Base-by-base conservation (phyloP, 2,797 vertebrate genomes). In the Hemibagrus guttatus region DNA sequence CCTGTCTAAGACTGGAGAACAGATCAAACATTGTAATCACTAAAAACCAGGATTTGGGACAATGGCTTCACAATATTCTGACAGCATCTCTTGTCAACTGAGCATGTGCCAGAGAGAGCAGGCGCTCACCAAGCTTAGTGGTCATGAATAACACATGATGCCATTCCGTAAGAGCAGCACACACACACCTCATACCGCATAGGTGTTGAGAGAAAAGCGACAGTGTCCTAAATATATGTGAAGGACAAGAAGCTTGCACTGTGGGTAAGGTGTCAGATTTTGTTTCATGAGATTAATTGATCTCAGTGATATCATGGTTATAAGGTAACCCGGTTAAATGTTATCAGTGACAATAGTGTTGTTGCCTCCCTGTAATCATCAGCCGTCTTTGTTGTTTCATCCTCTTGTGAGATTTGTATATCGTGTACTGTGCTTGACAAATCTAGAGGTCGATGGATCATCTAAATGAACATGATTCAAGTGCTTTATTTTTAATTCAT, bases 131-230 rank as follows among this genome's bases (percentile, higher is more conserved):
- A 56, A 84, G 81, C 79, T 71, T 87, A 75, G 64, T 81, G 63
- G 49, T 85, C 87, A 87, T 91, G 83, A 89, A 91, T 90, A 90
- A 89, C 87, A 80, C 84, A 87, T 83, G 81, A 87, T 82, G 78
- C 84, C 84, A 85, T 86, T 83, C 85, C 13, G 21, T 78, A 80
- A 74, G 76, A 88, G 81, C 71, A 84, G 54, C 64, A 76, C 81
- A 76, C 80, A 7, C 49, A 8, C 74, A 19, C 35, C 61, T n/a
- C 35, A 61, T 49, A 71, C 69, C 87, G 21, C 81, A 71, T 80
- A 78, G 75, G 76, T 83, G 84, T 87, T 49, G 72, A 83, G 52
- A 74, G 66, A 78, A 82, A 79, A 85, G 84, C 46, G 26, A 74
- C 85, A 74, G 80, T 63, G 82, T 85, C 56, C 49, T 56, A 64